These are phyloP conservation scores for Resseliella maxima DNA, from an alignment of 2,888 invertebrate genomes.

Conservation along the genomic window DNA sequence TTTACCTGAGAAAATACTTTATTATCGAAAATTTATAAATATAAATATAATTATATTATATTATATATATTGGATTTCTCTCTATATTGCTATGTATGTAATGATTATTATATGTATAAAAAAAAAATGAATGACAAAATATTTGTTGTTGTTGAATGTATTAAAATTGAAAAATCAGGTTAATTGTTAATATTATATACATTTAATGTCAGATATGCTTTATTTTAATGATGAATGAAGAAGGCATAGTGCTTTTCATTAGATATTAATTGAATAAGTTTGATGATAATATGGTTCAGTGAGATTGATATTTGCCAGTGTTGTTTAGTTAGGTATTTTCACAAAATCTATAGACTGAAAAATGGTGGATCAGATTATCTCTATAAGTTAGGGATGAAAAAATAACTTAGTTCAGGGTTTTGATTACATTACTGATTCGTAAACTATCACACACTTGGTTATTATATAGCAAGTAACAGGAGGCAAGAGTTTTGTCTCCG, in stretches of 20 bases:
- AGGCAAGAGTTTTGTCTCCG: neutral
- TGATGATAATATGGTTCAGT: too few species aligned
- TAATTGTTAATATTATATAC: neutral
- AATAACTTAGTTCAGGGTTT: neutral
- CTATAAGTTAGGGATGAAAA: neutral
- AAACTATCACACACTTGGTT: neutral
- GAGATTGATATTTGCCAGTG: too few species aligned
- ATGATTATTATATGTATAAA: neutral
- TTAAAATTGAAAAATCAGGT: constrained; percentile 3
- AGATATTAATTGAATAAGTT: too few species aligned
- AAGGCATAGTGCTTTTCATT: neutral
- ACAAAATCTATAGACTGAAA: too few species aligned
- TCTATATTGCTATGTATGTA: neutral
- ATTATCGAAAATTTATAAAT: neutral
- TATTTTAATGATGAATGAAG: neutral
- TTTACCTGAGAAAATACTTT: neutral
- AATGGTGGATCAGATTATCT: neutral
- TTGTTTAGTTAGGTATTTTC: too few species aligned
- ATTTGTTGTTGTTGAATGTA: neutral
- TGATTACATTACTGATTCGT: constrained; percentile 29
- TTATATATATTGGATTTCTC: too few species aligned
- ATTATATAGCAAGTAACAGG: neutral
- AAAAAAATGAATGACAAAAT: neutral
- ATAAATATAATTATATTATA: neutral
- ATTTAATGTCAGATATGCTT: neutral